Conservation (phyloP, 2,113 vertebrate species). For the Hirundichthys speculiger region DNA sequence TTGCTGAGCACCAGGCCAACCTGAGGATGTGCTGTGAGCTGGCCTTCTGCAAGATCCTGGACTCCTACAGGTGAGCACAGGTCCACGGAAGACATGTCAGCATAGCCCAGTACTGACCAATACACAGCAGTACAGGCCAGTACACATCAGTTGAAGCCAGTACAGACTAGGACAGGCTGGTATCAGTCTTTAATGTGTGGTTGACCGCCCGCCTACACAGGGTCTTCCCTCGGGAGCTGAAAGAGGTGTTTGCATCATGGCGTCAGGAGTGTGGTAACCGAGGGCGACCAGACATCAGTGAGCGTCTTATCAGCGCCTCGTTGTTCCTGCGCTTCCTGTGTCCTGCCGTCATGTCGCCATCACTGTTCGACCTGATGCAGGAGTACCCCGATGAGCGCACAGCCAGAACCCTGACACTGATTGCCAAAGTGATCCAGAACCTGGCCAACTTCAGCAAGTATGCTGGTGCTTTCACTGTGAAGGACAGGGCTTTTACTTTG, state of each 20-base stretch:
- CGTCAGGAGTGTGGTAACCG: conserved; percentile 93
- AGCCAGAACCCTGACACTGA: conserved; percentile 93
- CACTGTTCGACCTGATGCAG: conserved; percentile 93
- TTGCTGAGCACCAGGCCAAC: conserved; percentile 94
- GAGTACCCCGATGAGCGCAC: conserved; percentile 97
- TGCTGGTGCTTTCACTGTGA: conserved; percentile 45
- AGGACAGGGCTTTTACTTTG: not conserved
- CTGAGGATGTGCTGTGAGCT: conserved; percentile 98
- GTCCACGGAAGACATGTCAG: not conserved
- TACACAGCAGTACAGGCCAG: not conserved
- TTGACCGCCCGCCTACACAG: conserved; percentile 67
- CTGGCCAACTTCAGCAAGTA: conserved; percentile 98
- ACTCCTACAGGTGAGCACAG: conserved; percentile 89
- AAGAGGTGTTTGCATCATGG: conserved; percentile 98
- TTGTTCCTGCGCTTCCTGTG: conserved; percentile 98
- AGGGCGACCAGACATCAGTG: conserved; percentile 93
- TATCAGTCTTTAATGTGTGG: not conserved
- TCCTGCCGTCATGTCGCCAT: conserved; percentile 97
- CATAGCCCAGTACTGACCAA: no score
- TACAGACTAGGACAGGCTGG: not conserved
- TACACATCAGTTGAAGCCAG: not conserved
- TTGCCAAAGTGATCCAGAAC: conserved; percentile 98
- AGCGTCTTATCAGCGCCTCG: conserved; percentile 95
- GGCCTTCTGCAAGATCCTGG: conserved; percentile 99
- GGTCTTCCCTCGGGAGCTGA: conserved; percentile 95